Conservation (phyloP, 2,113 vertebrate genomes). For the Hyaena hyaena region DNA sequence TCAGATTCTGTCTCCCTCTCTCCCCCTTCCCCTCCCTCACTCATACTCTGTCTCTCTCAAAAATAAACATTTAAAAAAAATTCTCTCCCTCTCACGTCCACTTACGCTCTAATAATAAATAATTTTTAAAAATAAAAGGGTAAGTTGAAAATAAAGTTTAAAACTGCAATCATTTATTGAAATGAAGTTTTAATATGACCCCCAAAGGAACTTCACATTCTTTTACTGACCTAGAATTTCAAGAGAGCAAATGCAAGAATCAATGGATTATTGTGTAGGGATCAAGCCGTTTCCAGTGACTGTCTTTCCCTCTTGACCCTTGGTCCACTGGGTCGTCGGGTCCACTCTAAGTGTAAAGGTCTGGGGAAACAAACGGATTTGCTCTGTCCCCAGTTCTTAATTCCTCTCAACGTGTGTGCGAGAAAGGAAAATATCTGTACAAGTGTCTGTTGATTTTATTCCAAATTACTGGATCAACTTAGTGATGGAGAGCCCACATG, state of each 20-base stretch:
- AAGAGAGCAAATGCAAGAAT: neutral
- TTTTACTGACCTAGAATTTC: neutral
- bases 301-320: accelerated
- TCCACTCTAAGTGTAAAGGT: neutral
- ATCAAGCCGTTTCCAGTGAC: neutral
- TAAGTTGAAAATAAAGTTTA: neutral
- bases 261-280: neutral
- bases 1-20: too few relatives aligned
- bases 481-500: neutral
- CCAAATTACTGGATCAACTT: neutral
- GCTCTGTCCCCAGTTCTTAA: neutral
- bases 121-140: neutral
- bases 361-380: neutral
- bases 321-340: accelerated
- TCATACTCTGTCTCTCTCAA: too few relatives aligned
- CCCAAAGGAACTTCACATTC: neutral
- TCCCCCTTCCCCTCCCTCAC: too few relatives aligned
- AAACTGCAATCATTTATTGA: neutral
- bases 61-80: too few relatives aligned
- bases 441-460: too few relatives aligned
- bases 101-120: too few relatives aligned
- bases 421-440: neutral
- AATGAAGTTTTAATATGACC: neutral
- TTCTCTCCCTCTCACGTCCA: too few relatives aligned
- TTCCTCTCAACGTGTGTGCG: neutral